Conservation (phyloP, 23 tunicate species). For the Ciona savignyi region DNA sequence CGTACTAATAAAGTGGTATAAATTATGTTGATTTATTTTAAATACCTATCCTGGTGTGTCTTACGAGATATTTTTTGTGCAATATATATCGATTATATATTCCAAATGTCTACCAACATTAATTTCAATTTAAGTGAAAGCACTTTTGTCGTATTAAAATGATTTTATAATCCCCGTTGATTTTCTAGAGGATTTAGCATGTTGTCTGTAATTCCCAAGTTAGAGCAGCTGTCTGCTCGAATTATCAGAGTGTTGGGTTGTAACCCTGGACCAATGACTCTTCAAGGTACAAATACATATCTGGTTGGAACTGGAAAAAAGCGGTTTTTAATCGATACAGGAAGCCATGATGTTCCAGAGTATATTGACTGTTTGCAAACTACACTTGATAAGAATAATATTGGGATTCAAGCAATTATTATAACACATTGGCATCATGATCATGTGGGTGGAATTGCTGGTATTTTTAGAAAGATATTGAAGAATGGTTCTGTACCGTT, state of each 20-base stretch:
- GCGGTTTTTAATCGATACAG: conserved; percentile 89
- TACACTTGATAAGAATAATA: conserved; percentile 22
- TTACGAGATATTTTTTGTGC: too few relatives aligned
- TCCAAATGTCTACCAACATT: too few relatives aligned
- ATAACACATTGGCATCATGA: conserved; percentile 95
- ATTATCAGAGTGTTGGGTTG: conserved; percentile 83
- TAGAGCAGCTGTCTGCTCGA: conserved; percentile 63
- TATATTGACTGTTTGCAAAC: conserved; percentile 27
- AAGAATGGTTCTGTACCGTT: conserved; percentile 29
- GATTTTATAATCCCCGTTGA: too few relatives aligned
- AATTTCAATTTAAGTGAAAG: too few relatives aligned
- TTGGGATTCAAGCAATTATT: conserved; percentile 59
- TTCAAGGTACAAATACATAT: conserved; percentile 95
- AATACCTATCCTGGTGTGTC: too few relatives aligned
- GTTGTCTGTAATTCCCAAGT: conserved; percentile 57
- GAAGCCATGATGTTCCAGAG: conserved; percentile 55
- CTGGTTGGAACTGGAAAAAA: conserved; percentile 83
- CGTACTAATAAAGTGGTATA: too few relatives aligned
- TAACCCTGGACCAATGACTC: conserved; percentile 88
- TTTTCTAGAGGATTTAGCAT: too few relatives aligned
- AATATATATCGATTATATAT: too few relatives aligned
- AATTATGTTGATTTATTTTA: too few relatives aligned
- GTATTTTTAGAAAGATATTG: conserved; percentile 18
- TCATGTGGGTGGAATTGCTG: conserved; percentile 92
- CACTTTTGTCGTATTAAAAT: too few relatives aligned